Evolutionary conservation across 2,113 vertebrate genomes (phyloP).

Genomic region (Salvelinus sp.): DNA sequence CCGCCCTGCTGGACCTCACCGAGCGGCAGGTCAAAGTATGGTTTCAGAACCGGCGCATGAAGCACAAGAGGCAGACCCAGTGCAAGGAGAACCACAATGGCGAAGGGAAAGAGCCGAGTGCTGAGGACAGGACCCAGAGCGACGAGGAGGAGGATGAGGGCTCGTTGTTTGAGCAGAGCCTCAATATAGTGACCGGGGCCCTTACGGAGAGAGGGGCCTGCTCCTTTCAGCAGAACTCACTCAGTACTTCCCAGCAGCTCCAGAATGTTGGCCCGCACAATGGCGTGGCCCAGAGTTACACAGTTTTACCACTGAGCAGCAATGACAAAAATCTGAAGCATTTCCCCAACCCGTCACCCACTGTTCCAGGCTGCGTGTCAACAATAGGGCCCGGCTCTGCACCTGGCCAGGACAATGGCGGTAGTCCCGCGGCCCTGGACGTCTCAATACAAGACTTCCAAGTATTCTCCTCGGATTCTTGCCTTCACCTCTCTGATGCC

Average conservation of each 20-base stretch:
- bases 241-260: constrained; percentile 84
- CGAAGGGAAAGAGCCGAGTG: constrained; percentile 82
- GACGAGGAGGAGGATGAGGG: constrained; percentile 90
- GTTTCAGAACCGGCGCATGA: constrained; percentile 99
- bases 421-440: constrained; percentile 92
- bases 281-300: constrained; percentile 87
- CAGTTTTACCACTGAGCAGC: constrained; percentile 90
- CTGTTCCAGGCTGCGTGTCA: constrained; percentile 94
- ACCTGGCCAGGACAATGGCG: constrained; percentile 95
- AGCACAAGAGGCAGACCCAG: constrained; percentile 98
- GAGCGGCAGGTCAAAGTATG: constrained; percentile 99
- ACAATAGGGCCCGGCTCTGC: constrained; percentile 96
- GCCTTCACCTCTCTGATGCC: constrained; percentile 93
- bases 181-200: constrained; percentile 83
- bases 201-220: constrained; percentile 95
- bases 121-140: constrained; percentile 88
- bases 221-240: constrained; percentile 90
- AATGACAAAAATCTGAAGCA: constrained; percentile 99
- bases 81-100: constrained; percentile 95
- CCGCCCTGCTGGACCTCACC: constrained; percentile 93
- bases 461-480: constrained; percentile 96
- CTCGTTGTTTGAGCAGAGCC: constrained; percentile 86
- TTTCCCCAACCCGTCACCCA: constrained; percentile 97
- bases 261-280: constrained; percentile 85
- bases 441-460: constrained; percentile 96